These are phyloP conservation scores for Gnatocerus cornutus DNA, from an alignment of 2,888 invertebrate genomes.

Conservation along the genomic window DNA sequence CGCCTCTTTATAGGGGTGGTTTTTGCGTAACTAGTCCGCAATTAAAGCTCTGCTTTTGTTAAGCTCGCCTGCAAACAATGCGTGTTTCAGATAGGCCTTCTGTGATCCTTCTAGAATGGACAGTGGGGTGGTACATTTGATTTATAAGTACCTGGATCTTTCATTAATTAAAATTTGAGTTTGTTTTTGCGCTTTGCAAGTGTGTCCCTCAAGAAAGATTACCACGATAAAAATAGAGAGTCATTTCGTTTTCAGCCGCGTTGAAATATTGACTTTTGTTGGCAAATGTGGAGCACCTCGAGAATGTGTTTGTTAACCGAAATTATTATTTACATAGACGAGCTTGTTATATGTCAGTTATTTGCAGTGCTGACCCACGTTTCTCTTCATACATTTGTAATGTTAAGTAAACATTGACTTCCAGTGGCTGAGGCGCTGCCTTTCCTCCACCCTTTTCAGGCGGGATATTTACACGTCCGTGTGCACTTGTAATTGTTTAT, in stretches of 20 bases:
- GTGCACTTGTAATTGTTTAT: slow-evolving; percentile 54
- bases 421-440: slow-evolving; percentile 44
- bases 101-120: slow-evolving; percentile 66
- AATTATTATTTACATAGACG: slow-evolving; percentile 72
- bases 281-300: slow-evolving; percentile 33
- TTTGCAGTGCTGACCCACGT: slow-evolving; percentile 68
- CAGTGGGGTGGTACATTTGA: slow-evolving; percentile 63
- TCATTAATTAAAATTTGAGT: slow-evolving; percentile 68
- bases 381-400: slow-evolving; percentile 69
- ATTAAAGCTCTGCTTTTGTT: slow-evolving; percentile 69
- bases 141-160: slow-evolving; percentile 69
- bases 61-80: slow-evolving; percentile 69
- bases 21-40: slow-evolving; percentile 61
- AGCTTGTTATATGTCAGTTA: slow-evolving; percentile 69
- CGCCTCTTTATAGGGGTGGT: slow-evolving; percentile 55
- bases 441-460: slow-evolving; percentile 58
- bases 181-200: slow-evolving; percentile 57
- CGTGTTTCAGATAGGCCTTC: slow-evolving; percentile 64
- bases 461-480: slow-evolving; percentile 47
- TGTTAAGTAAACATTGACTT: slow-evolving; percentile 68
- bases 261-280: slow-evolving; percentile 45
- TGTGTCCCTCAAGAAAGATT: slow-evolving; percentile 34
- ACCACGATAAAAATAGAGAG: slow-evolving; percentile 1
- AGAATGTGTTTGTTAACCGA: slow-evolving; percentile 71
- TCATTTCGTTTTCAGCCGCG: slow-evolving; percentile 4